Percentiles rank a stretch among this genome's conserved stretches.
Conservation (phyloP, 2,888 invertebrate species). For the Harpalus rufipes region DNA sequence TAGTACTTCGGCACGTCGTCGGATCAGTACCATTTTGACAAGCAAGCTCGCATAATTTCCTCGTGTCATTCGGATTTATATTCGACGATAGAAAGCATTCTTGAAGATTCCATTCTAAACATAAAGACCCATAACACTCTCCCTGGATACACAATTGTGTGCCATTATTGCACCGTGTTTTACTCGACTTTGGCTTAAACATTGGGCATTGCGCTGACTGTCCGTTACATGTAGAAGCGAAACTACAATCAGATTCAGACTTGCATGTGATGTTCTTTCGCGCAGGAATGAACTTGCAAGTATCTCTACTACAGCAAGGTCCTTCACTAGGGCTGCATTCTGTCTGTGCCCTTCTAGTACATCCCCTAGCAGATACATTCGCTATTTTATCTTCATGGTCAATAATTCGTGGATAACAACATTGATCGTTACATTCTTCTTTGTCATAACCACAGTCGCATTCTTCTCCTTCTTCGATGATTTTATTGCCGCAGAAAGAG, state of each 20-base stretch:
- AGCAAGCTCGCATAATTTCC: slow-evolving; percentile 97
- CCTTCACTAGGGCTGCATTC: slow-evolving; percentile 98
- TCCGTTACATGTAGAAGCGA: slow-evolving; percentile 92
- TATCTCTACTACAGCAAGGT: slow-evolving; percentile 92
- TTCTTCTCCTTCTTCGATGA: slow-evolving; percentile 98
- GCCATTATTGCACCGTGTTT: slow-evolving; percentile 96
- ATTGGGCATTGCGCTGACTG: slow-evolving; percentile 91
- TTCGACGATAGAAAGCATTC: slow-evolving; percentile 96
- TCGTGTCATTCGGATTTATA: slow-evolving; percentile 86
- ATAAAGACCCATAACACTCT: slow-evolving; percentile 96
- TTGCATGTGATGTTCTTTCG: slow-evolving; percentile 86
- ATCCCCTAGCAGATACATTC: slow-evolving; percentile 88
- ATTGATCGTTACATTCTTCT: slow-evolving; percentile 93
- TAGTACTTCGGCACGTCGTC: slow-evolving; percentile 90
- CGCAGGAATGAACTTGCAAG: slow-evolving; percentile 87
- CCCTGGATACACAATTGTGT: slow-evolving; percentile 92
- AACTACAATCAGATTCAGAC: slow-evolving; percentile 93
- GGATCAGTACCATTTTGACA: slow-evolving; percentile 92
- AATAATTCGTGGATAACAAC: slow-evolving; percentile 94
- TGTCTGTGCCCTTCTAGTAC: slow-evolving; percentile 86
- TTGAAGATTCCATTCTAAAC: slow-evolving; percentile 94
- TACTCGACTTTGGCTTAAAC: slow-evolving; percentile 89
- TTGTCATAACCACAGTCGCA: slow-evolving; percentile 98
- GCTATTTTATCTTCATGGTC: slow-evolving; percentile 84
- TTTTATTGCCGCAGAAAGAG: slow-evolving; percentile 99